Base-by-base conservation (phyloP, 2,797 vertebrate genomes). In the Lerista edwardsae region DNA sequence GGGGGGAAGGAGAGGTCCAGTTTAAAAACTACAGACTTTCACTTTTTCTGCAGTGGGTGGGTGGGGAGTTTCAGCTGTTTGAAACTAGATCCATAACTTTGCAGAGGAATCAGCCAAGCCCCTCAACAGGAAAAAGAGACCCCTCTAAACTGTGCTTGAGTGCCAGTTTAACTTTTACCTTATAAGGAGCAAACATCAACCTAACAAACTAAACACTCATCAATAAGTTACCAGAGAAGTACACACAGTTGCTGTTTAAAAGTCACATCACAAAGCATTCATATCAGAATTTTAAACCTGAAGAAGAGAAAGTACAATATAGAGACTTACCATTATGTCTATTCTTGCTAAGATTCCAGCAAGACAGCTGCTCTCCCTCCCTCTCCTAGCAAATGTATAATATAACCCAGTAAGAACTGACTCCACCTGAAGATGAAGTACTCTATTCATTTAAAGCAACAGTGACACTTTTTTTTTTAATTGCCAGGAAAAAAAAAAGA, bases 321-420 rank as follows among this genome's bases (percentile, higher is more conserved):
- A 1, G 6, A 21, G 39, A 9, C 84, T 86, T 81, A 86, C 84
- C 84, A 86, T 86, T 7, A 23, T 86, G 82, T 41, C 82, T 84
- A 29, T 10, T 6, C 79, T 75, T 69, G 34, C 17, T 74, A 3
- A 29, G 79, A 76, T 68, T 81, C 73, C 79, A 81, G 73, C 64
- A 69, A 86, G 67, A 75, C 84, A 86, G 84, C 84, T 81, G 84
- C 84, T 62, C 39, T 34, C 39, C 4, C 39, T 39, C 17, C 72
- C 36, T 51, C 79, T 81, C 79, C 72, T 79, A 76, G 79, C 65
- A 86, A 81, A 81, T 86, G 81, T 86, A 86, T 86, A 86, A 76
- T 86, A 86, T 86, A 86, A 76, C 73, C 78, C 73, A 51, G 64
- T 55, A 76, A 81, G 73, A 29, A 36, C 39, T 76, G 84, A 86